Base-by-base conservation (phyloP, 1,140 invertebrate species). In the Pseudobourletiella spinata region DNA sequence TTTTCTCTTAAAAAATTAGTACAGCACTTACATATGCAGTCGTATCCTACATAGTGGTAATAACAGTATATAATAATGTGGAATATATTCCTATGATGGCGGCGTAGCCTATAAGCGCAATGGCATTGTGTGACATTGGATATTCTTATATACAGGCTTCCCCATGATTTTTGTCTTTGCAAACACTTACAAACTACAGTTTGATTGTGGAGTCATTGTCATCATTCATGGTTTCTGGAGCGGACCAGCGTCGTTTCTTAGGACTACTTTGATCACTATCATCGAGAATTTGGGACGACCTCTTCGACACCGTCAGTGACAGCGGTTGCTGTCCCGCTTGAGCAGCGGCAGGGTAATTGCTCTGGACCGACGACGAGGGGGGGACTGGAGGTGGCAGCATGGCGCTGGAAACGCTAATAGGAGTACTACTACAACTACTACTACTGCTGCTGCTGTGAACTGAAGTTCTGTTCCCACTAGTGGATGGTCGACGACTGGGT, bases 171-270 rank as follows among this genome's bases (percentile, higher is more conserved):
- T n/a, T n/a, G n/a, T n/a, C n/a, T n/a, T n/a, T n/a, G n/a, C n/a
- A n/a, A n/a, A n/a, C n/a, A n/a, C n/a, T n/a, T n/a, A n/a, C 46
- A 48, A 48, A 18, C 46, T 22, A 20, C 6, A 48, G 46, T 48
- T 48, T 20, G 6, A 48, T 25, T 25, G 24, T 22, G 11, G 16
- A 48, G 6, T 20, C 46, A 48, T 18, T 39, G 30, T 35, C 48
- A 51, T 51, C 48, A 51, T 26, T 51, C 14, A 51, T 51, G 52
- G 29, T 29, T n/a, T 73, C 73, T 4, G 74, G 72, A 14, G 72
- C 72, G 20, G 73, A 74, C 73, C 73, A 74, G 1, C 72, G 63
- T 35, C 74, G 64, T 69, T 73, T 73, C 24, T 73, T 72, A 28
- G 69, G 68, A 48, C 64, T 58, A 35, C 30, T 25, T 48, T 24